Percentiles rank a stretch among this genome's conserved stretches.
Conservation (phyloP, 2,113 vertebrate species). For the Oncorhynchus kisutch region DNA sequence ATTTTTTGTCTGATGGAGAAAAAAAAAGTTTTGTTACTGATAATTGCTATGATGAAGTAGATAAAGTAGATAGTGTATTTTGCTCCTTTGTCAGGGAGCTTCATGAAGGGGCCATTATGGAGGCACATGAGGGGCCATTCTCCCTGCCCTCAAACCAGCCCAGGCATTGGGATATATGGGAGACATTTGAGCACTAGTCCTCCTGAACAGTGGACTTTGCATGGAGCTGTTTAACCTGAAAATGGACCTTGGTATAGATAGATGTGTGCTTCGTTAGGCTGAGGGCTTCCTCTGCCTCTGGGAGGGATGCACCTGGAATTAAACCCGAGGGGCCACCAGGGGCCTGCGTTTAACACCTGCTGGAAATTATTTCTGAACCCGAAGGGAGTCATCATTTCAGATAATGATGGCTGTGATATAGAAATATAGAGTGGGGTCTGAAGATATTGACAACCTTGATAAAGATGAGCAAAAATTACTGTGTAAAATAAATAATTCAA, state of each 20-base stretch:
- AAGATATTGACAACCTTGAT: too few relatives aligned
- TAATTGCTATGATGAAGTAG: conserved; percentile 1
- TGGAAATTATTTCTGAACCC: too few relatives aligned
- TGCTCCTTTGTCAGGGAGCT: conserved; percentile 6
- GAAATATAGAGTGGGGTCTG: too few relatives aligned
- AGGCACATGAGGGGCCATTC: conserved; percentile 10
- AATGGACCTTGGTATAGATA: background rate
- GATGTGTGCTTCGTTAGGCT: background rate
- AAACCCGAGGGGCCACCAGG: too few relatives aligned
- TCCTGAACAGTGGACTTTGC: background rate
- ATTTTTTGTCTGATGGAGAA: background rate
- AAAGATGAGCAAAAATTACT: too few relatives aligned
- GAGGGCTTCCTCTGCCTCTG: too few relatives aligned
- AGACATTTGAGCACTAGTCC: conserved; percentile 6
- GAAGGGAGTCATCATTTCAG: too few relatives aligned
- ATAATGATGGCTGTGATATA: too few relatives aligned
- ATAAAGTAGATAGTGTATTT: background rate
- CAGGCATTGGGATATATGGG: background rate
- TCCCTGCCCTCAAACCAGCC: conserved; percentile 12
- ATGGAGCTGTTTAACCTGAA: background rate
- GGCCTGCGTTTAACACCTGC: too few relatives aligned
- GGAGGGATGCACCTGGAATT: too few relatives aligned
- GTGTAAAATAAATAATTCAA: too few relatives aligned
- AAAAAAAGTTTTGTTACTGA: background rate
- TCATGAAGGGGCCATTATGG: conserved; percentile 27